These are phyloP conservation scores for Cosmia pyralina DNA, from an alignment of 2,888 invertebrate species.

Conservation along the genomic window DNA sequence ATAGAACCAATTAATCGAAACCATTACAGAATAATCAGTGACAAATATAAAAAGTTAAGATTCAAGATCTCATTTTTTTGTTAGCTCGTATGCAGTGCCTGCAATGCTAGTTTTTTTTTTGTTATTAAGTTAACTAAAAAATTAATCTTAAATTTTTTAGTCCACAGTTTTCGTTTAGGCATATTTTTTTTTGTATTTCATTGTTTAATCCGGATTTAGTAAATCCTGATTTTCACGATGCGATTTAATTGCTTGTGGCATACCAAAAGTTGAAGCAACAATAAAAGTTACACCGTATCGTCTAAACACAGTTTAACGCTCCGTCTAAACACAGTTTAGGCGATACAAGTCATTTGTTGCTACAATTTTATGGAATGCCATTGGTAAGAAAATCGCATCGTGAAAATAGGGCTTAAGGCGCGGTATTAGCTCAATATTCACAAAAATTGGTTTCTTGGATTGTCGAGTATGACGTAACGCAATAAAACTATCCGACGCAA, in stretches of 20 bases:
- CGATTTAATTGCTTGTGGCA: not conserved
- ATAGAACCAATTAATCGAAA: conserved; percentile 12
- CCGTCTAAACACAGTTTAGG: not conserved
- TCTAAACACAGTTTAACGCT: too few relatives aligned
- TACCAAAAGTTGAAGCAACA: not conserved
- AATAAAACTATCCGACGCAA: too few relatives aligned
- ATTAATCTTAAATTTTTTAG: too few relatives aligned
- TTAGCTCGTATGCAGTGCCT: not conserved
- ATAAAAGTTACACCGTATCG: not conserved
- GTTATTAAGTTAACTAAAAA: not conserved
- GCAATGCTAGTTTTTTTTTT: not conserved
- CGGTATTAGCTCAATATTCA: too few relatives aligned
- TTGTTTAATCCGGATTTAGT: not conserved
- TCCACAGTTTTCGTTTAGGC: too few relatives aligned
- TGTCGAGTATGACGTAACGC: too few relatives aligned
- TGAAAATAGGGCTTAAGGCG: not conserved
- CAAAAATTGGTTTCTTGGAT: too few relatives aligned
- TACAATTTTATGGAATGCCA: not conserved
- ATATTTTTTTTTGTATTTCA: not conserved
- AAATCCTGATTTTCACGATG: not conserved
- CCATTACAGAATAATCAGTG: conserved; percentile 10
- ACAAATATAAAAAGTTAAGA: conserved; percentile 18
- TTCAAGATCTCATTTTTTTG: conserved; percentile 7
- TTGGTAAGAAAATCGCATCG: not conserved
- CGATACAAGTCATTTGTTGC: not conserved